These are phyloP conservation scores for Ellobium chinense DNA, from an alignment of 2,888 invertebrate species.

Conservation along the genomic window DNA sequence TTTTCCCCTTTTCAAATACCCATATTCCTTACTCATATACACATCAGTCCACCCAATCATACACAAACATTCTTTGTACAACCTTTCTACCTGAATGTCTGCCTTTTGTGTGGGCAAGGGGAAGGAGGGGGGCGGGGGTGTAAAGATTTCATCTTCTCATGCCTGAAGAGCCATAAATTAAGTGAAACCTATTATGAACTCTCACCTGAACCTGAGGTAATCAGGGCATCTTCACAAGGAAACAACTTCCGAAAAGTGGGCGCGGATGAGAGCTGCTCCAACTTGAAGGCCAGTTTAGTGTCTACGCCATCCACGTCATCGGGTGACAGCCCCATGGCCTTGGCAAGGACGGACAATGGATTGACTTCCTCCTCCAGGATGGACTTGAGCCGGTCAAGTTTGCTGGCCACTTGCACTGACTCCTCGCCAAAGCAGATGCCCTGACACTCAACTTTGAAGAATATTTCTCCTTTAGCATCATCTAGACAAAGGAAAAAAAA, in stretches of 20 bases:
- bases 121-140: too few species aligned
- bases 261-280: slow-evolving; percentile 27
- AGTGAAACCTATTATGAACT: neutral
- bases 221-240: slow-evolving; percentile 26
- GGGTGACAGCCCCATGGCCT: slow-evolving; percentile 23
- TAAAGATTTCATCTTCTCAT: too few species aligned
- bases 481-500: slow-evolving; percentile 13
- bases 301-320: slow-evolving; percentile 37
- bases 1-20: too few species aligned
- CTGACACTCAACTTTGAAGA: slow-evolving; percentile 37
- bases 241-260: slow-evolving; percentile 28
- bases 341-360: slow-evolving; percentile 40
- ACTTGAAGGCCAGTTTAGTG: slow-evolving; percentile 31
- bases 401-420: slow-evolving; percentile 6
- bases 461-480: slow-evolving; percentile 27
- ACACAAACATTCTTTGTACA: too few species aligned
- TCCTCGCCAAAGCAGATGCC: slow-evolving; percentile 21
- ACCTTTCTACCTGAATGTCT: too few species aligned
- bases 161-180: too few species aligned
- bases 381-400: slow-evolving; percentile 32
- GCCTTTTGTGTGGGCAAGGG: too few species aligned
- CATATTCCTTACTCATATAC: too few species aligned
- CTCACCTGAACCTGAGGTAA: neutral
- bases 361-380: slow-evolving; percentile 31
- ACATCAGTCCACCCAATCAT: too few species aligned